Evolutionary conservation across 2,113 vertebrate species (phyloP), one percentile per base, ranked within the genome.

Genomic region (Columba livia): DNA sequence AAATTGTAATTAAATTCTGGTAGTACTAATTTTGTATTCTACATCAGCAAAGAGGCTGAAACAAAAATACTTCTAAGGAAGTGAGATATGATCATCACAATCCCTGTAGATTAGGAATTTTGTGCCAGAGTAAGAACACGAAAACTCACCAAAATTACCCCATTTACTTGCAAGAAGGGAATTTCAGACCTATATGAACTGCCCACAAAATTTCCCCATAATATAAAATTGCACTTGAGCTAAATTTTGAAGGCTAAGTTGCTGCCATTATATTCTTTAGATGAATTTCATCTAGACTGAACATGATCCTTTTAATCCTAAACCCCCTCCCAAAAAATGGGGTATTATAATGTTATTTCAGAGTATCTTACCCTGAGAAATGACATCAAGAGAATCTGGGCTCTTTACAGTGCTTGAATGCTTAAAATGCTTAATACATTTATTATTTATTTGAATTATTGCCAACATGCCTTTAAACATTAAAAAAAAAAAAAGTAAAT

Each of bases 331-430:
- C 11, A 21, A 10, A 54, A 20, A 20, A 29, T 28, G 1, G 60
- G 2, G 24, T 0, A 40, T n/a, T 61, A 24, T 57, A 44, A 0
- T 0, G 64, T 5, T 14, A 42, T 16, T 66, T 80, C 23, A 64
- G 8, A 32, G 5, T 47, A 4, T 66, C 12, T 58, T 80, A 38
- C 5, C 12, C 6, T 57, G 53, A 74, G 20, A 71, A 84, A 64
- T 20, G 3, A 32, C 18, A 65, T 6, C 3, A 81, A 50, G 1
- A 57, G 7, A 72, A 51, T 53, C 7, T 38, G 3, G 1, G 3
- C 20, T 73, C 11, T 77, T 88, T 79, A 5, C 31, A 77, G 7
- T 15, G 9, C 8, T 70, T 66, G 66, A 73, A 44, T 42, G 5
- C 0, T 81, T 5, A 38, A 54, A 73, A 44, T 42, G 5, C 0